Evolutionary conservation across 2,888 invertebrate species (phyloP).

Genomic region (Polyommatus icarus): DNA sequence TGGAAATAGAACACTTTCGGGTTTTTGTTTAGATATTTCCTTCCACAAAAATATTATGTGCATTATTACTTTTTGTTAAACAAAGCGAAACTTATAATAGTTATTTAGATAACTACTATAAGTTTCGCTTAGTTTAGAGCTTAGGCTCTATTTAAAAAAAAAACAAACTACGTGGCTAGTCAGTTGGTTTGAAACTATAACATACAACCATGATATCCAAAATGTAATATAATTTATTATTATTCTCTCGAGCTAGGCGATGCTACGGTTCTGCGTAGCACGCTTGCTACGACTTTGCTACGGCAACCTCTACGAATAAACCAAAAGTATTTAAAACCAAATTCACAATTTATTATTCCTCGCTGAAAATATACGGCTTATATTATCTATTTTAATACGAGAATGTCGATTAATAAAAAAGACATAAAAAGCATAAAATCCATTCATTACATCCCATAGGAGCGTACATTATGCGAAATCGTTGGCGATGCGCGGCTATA

Average conservation of each 20-base stretch:
- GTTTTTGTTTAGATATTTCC: background rate
- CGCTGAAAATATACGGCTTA: background rate
- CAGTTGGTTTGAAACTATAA: too few species aligned
- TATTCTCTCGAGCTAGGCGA: background rate
- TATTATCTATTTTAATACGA: background rate
- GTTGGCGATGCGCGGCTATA: slow-evolving; percentile 70
- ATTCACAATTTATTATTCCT: background rate
- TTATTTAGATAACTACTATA: too few species aligned
- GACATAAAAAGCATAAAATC: slow-evolving; percentile 30
- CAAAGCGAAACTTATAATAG: too few species aligned
- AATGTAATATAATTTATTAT: too few species aligned
- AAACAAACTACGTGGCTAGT: too few species aligned
- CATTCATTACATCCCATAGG: slow-evolving; percentile 39
- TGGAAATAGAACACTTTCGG: background rate
- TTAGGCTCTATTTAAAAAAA: too few species aligned
- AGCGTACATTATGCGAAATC: slow-evolving; percentile 74
- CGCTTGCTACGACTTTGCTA: background rate
- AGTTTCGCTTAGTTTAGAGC: too few species aligned
- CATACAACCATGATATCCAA: too few species aligned
- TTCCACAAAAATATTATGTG: too few species aligned
- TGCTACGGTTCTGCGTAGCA: background rate
- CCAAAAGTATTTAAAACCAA: background rate
- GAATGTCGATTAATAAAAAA: slow-evolving; percentile 21
- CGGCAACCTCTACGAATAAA: background rate
- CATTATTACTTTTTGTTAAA: background rate